phyloP scores from a whole-genome alignment of 2,113 vertebrate species.

The Sterrhoptilus dennistouni region DNA sequence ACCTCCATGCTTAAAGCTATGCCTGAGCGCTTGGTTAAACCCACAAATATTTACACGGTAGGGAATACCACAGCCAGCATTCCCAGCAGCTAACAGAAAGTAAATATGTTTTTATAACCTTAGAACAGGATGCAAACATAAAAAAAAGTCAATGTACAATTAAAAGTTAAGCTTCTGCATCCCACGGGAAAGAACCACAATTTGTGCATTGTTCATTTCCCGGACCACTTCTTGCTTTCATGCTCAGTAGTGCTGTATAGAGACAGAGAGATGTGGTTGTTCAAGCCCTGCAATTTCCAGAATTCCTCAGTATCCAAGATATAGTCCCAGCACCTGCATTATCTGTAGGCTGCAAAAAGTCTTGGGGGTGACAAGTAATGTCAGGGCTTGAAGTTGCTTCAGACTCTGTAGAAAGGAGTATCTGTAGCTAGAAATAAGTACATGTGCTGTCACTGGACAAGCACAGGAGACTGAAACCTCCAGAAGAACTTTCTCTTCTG shows the following conservation, averaged over 20 bases:
- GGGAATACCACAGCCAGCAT: background rate
- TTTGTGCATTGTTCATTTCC: background rate
- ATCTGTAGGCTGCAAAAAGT: background rate
- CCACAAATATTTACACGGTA: slow-evolving; percentile 33
- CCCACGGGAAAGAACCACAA: background rate
- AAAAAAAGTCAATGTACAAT: background rate
- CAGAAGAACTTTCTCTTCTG: background rate
- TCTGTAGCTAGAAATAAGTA: background rate
- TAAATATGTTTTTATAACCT: slow-evolving; percentile 9
- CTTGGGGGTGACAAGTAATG: background rate
- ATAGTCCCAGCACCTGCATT: background rate
- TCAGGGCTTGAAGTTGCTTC: background rate
- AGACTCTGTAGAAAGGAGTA: background rate
- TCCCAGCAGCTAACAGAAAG: slow-evolving; percentile 7
- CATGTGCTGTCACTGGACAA: background rate
- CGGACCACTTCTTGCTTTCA: background rate
- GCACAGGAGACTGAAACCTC: background rate
- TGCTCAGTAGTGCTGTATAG: background rate
- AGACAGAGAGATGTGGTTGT: background rate
- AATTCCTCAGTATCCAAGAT: background rate
- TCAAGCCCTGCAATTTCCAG: background rate
- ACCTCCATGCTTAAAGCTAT: background rate
- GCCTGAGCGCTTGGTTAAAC: background rate
- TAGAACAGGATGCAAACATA: slow-evolving; percentile 44
- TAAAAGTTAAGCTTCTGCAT: background rate